Evolutionary conservation across 1,140 invertebrate genomes (phyloP), one percentile per base, ranked within the genome.

Genomic region (Cydia pomonella): DNA sequence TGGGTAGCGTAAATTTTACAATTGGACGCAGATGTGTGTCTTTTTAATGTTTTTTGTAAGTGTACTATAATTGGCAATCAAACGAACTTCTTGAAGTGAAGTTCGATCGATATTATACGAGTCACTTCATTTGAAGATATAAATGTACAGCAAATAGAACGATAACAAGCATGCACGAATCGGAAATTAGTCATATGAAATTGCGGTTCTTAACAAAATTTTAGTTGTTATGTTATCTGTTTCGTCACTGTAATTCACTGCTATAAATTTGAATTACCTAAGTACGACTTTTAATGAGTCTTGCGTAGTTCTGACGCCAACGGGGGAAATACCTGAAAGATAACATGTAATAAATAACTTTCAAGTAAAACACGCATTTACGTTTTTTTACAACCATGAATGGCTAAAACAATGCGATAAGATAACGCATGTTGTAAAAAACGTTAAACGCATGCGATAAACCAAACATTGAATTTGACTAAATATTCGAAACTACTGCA

Each of bases 281-380:
- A 44, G 6, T 53, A 53, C 6, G 10, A 23, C 21, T 59, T 59
- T 44, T 44, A 44, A 59, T 59, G 53, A 59, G 53, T n/a, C 53
- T 59, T 59, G 53, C 53, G 21, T 59, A 23, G 18, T 23, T 21
- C 18, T 21, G 44, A 47, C 44, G 47, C 47, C n/a, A 3, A n/a
- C 47, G 3, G 9, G 50, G 50, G 16, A 53, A 53, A 53, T 53
- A 53, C 50, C n/a, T 53, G n/a, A 59, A 21, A 23, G 53, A 59
- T 59, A 21, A 59, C 53, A 59, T 50, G 50, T 59, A 59, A 59
- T 59, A 59, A 59, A 59, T 59, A 59, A 21, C 7, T 59, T 59
- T 12, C 1, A 23, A n/a, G 53, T 59, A 59, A 59, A 59, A 13
- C 50, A 18, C 16, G 10, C 21, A 23, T 23, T 21, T 59, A 59